Evolutionary conservation across 2,888 invertebrate genomes (phyloP).

Genomic region (Rhagonycha lutea): DNA sequence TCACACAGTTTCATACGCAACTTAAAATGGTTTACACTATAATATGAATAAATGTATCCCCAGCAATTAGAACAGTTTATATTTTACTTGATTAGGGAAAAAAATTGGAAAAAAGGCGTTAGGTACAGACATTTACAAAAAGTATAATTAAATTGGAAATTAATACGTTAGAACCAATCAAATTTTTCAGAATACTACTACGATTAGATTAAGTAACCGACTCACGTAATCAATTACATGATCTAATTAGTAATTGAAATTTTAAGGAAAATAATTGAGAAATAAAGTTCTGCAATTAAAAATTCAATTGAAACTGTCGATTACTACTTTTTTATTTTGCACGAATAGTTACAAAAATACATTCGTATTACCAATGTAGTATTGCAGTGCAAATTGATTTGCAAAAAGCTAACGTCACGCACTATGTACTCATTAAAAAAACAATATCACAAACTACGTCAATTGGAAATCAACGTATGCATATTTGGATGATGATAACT

Average conservation of each 20-base stretch:
- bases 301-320: neutral
- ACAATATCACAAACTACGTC: neutral
- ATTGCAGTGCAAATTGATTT: neutral
- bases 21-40: no score
- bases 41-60: no score
- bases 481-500: neutral
- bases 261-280: neutral
- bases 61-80: no score
- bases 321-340: neutral
- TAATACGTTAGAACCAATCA: neutral
- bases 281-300: neutral
- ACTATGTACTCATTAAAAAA: neutral
- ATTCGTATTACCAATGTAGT: neutral
- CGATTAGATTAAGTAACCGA: neutral
- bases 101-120: neutral
- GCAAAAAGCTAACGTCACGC: neutral
- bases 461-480: neutral
- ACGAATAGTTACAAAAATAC: neutral
- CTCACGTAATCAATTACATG: neutral
- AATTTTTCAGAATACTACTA: neutral
- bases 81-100: neutral
- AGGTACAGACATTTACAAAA: neutral
- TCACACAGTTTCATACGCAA: no score
- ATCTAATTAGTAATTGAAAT: neutral
- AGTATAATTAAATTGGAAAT: neutral